A percentile compares a stretch with the other conserved stretches of the same genome.
Conservation (phyloP, 2,113 vertebrate species). For the Menidia beryllina region DNA sequence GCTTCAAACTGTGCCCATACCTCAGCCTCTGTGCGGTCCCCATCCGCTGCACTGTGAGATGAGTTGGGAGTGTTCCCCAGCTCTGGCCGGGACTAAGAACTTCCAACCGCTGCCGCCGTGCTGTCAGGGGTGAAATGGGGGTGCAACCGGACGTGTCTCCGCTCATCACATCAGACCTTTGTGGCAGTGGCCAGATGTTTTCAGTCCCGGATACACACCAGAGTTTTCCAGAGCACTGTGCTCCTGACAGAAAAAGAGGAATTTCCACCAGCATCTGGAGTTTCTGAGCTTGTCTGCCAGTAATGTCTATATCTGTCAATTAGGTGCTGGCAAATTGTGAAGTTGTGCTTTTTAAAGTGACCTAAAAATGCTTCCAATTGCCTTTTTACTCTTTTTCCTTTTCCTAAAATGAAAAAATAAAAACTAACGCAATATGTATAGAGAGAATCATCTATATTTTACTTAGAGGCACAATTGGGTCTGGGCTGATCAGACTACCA, state of each 20-base stretch:
- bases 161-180: neutral
- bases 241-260: neutral
- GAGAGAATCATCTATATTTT: neutral
- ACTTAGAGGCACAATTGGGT: neutral
- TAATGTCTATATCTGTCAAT: too few relatives aligned
- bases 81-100: neutral
- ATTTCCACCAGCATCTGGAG: neutral
- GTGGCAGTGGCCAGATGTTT: neutral
- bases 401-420: neutral
- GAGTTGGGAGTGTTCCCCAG: neutral
- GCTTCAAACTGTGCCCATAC: too few relatives aligned
- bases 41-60: neutral
- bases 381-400: neutral
- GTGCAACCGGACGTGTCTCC: neutral
- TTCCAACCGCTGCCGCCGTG: neutral
- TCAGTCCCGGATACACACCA: neutral
- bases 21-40: neutral
- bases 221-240: neutral
- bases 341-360: conserved; percentile 29
- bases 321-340: conserved; percentile 23
- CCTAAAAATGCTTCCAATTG: conserved; percentile 28
- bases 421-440: neutral
- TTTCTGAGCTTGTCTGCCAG: too few relatives aligned
- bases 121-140: neutral
- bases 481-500: neutral